A percentile compares a stretch with the other conserved stretches of the same genome.
phyloP scores from a whole-genome alignment of 2,113 vertebrate genomes.

The Tychaedon coryphoeus region DNA sequence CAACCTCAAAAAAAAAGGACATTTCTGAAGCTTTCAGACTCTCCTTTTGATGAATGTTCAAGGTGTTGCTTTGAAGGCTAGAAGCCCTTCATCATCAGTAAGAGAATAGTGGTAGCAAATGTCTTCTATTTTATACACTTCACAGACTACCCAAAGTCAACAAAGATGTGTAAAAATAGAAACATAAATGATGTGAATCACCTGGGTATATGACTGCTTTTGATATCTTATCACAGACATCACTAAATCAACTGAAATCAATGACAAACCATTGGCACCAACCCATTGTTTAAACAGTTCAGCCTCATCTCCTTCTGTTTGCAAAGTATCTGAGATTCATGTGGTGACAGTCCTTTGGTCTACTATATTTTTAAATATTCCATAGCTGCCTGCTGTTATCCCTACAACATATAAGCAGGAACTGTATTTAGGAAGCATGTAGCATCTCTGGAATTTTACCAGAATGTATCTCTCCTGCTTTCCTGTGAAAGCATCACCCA shows the following conservation, averaged over 20 bases:
- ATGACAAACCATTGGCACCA: not conserved
- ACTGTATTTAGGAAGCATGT: not conserved
- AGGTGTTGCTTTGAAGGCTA: not conserved
- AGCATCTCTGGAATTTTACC: slow-evolving; percentile 14
- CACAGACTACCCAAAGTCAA: not conserved
- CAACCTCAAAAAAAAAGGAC: not conserved
- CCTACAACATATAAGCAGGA: not conserved
- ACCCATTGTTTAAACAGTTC: not conserved
- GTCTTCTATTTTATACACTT: not conserved
- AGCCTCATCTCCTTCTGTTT: not conserved
- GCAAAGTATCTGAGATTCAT: not conserved
- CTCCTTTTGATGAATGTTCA: not conserved
- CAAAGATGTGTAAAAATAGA: not conserved
- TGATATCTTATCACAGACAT: not conserved
- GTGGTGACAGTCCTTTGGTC: not conserved
- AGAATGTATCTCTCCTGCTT: not conserved
- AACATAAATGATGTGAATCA: not conserved
- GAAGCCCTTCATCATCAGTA: not conserved
- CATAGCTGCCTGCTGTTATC: not conserved
- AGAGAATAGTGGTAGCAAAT: not conserved
- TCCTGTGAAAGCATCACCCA: not conserved
- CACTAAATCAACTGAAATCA: not conserved
- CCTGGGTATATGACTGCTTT: not conserved
- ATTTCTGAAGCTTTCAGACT: not conserved
- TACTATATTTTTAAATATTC: slow-evolving; percentile 18